Evolutionary conservation across 2,888 invertebrate genomes (phyloP), one percentile per base, ranked within the genome.

Genomic region (Tetranychus piercei): DNA sequence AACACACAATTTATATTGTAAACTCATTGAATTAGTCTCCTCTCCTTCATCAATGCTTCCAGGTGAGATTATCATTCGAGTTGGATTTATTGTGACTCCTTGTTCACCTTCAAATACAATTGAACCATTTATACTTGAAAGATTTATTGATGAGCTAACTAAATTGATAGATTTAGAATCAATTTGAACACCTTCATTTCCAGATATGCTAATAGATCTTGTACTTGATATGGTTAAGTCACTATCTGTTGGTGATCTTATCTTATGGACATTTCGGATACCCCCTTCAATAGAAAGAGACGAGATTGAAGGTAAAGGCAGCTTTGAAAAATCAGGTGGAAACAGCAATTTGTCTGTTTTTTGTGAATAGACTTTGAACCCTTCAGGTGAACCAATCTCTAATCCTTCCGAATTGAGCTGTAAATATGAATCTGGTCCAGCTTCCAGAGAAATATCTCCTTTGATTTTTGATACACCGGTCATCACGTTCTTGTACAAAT

Each of bases 1-100:
- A 44, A 76, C 55, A 55, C 76, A 76, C 55, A 76, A 65, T 44
- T 75, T 74, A 55, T 74, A 71, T 66, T 76, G 76, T 34, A 74
- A 44, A 15, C 18, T 15, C 23, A n/a, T 44, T 43, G 18, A 15
- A 18, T n/a, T 22, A 11, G 23, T 55, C 1, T 73, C 73, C n/a
- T 34, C 44, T 20, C 44, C 44, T 18, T 73, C 65, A 44, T 18
- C 18, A 15, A 9, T n/a, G 7, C 22, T 72, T 44, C 20, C 44
- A 20, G 18, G 45, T 7, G 22, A 55, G 55, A 55, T 55, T 15
- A 55, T 55, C n/a, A 45, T 23, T 6, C 55, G 22, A 43, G 15
- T 44, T 64, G 69, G 71, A 64, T 76, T 73, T 8, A 76, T 44
- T 44, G 72, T 65, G 65, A 76, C 66, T 9, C 76, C 76, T 72